Conservation (phyloP, 23 tunicate species). For the Trididemnum miniatum region DNA sequence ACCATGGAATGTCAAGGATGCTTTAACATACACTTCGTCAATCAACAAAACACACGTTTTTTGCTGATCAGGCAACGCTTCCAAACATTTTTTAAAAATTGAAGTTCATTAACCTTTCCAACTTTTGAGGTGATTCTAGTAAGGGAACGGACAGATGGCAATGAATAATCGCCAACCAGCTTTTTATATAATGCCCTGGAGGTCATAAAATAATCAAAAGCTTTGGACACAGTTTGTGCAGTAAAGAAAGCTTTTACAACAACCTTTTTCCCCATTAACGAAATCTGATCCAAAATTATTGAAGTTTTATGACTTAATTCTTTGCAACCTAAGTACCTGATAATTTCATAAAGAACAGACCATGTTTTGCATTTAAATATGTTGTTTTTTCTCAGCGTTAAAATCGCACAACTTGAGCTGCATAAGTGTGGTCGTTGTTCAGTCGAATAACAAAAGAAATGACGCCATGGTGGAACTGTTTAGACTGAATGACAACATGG, state of each 20-base stretch:
- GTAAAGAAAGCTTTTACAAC: not conserved
- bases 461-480: too few species aligned
- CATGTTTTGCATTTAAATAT: constrained; percentile 6
- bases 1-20: not conserved
- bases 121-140: not conserved
- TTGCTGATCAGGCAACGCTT: not conserved
- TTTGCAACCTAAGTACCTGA: not conserved
- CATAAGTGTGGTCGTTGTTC: not conserved
- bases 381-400: not conserved
- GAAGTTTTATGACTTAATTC: not conserved
- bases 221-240: not conserved
- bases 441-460: too few species aligned
- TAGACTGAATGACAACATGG: too few species aligned
- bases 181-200: not conserved
- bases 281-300: not conserved
- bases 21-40: too few species aligned
- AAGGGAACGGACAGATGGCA: not conserved
- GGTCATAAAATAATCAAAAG: not conserved
- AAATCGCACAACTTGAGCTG: not conserved
- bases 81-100: not conserved
- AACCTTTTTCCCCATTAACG: not conserved
- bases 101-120: not conserved
- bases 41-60: too few species aligned
- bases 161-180: not conserved
- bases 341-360: not conserved